Conservation (phyloP, 1,140 invertebrate species). For the Zeugodacus cucurbitae region DNA sequence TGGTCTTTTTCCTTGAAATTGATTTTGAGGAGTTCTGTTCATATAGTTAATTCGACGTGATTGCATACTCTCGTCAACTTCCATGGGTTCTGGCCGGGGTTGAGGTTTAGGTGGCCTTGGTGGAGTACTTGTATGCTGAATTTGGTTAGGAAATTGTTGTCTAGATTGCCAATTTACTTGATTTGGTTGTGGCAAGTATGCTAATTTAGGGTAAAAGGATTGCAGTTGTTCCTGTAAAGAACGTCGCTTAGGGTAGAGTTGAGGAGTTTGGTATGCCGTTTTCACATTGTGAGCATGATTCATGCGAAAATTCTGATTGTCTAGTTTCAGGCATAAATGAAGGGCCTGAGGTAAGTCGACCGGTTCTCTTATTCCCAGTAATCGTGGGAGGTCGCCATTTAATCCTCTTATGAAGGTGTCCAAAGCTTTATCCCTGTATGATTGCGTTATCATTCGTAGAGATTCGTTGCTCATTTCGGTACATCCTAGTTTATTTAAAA, state of each 20-base stretch:
- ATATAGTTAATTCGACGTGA: slow-evolving; percentile 44
- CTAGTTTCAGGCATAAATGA: too few relatives aligned
- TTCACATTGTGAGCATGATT: neutral
- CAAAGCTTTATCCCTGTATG: slow-evolving; percentile 41
- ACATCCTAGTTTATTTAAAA: slow-evolving; percentile 34
- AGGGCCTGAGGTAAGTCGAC: too few relatives aligned
- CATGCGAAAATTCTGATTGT: too few relatives aligned
- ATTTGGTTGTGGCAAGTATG: neutral
- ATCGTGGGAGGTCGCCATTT: slow-evolving; percentile 37
- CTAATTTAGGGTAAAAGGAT: slow-evolving; percentile 4
- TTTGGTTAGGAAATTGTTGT: neutral
- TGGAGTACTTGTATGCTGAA: neutral
- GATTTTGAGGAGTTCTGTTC: too few relatives aligned
- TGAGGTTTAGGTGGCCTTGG: slow-evolving; percentile 41
- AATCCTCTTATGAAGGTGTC: slow-evolving; percentile 44
- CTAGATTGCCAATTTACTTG: neutral
- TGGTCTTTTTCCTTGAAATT: too few relatives aligned
- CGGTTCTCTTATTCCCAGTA: too few relatives aligned
- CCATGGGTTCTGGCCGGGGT: slow-evolving; percentile 45
- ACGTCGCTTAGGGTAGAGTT: neutral
- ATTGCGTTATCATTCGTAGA: slow-evolving; percentile 5
- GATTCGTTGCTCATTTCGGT: slow-evolving; percentile 6
- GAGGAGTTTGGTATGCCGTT: neutral
- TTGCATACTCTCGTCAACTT: slow-evolving; percentile 42
- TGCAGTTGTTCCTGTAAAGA: too few relatives aligned